Percentiles rank a stretch among this genome's conserved stretches.
Conservation (phyloP, 2,888 invertebrate genomes). For the Laothoe populi region DNA sequence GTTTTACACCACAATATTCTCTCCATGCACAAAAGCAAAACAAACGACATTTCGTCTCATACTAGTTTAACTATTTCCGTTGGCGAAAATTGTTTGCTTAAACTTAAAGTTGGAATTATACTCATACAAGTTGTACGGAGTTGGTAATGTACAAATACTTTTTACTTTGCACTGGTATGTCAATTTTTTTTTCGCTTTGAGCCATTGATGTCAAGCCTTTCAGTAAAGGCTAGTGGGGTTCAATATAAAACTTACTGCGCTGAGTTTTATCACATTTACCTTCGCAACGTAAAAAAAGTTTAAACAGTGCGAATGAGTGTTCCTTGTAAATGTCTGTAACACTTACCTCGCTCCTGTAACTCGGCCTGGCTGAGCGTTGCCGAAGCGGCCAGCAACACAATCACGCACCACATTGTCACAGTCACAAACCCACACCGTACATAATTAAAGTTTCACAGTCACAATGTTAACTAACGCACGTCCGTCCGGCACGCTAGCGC, state of each 20-base stretch:
- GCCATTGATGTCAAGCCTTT: not conserved
- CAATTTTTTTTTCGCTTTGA: not conserved
- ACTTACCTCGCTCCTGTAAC: conserved; percentile 75
- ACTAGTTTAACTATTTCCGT: not conserved
- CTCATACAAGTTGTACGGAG: too few relatives aligned
- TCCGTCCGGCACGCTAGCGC: conserved; percentile 62
- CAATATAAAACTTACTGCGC: not conserved
- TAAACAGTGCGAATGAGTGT: not conserved
- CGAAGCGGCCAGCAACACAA: conserved; percentile 47
- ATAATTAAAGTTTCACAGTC: conserved; percentile 56
- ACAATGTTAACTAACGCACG: conserved; percentile 46
- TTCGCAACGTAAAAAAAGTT: conserved; percentile 9
- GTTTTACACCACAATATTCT: conserved; percentile 15
- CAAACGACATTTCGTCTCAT: conserved; percentile 12
- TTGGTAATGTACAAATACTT: not conserved
- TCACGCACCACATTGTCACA: conserved; percentile 68
- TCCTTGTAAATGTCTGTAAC: conserved; percentile 3
- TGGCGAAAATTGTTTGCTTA: not conserved
- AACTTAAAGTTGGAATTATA: not conserved
- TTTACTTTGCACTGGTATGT: not conserved
- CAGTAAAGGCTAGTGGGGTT: not conserved
- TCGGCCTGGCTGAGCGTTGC: conserved; percentile 57
- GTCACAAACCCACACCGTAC: conserved; percentile 57
- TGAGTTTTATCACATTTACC: not conserved
- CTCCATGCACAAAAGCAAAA: conserved; percentile 18